Evolutionary conservation across 2,888 invertebrate genomes (phyloP), one percentile per base, ranked within the genome.

Genomic region (Antitype chi): DNA sequence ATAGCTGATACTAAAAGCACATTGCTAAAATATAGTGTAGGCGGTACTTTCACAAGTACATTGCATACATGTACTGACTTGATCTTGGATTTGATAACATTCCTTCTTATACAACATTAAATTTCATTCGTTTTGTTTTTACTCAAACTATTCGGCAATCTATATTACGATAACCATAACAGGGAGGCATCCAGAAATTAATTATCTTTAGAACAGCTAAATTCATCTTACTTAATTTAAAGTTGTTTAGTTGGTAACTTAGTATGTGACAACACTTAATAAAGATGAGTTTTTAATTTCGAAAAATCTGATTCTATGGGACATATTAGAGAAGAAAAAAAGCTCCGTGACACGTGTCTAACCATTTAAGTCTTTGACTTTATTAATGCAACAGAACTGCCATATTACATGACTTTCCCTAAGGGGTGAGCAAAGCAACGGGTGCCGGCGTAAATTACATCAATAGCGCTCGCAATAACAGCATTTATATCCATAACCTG

Each of bases 11-110:
- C 53, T 69, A 55, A 71, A 78, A 76, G 53, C 60, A 78, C 52
- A 55, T 76, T 75, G 43, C 74, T 74, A 76, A 77, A 86, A 82
- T 80, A 52, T 72, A 79, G 73, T 64, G 71, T 49, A 57, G 28
- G 71, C 32, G 62, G 57, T 78, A 85, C 78, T 86, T 86, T 86
- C 86, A 86, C 86, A 80, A 86, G 78, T 78, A 78, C 57, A 84
- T 84, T 70, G 70, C 66, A 80, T 28, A 80, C 73, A 77, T 57
- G 59, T 71, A 75, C 66, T 82, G 69, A 60, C 64, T 82, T 68
- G 80, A 85, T 86, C 74, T 82, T 75, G 66, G 62, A 67, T 70
- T 75, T 79, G 60, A 80, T 80, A 66, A 86, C 64, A 77, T 76
- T 78, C 82, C 66, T 80, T 70, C 32, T 25, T 59, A 57, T 68